Conservation (phyloP, 35 echinoderm and acorn worm genomes). For the Apostichopus californicus region DNA sequence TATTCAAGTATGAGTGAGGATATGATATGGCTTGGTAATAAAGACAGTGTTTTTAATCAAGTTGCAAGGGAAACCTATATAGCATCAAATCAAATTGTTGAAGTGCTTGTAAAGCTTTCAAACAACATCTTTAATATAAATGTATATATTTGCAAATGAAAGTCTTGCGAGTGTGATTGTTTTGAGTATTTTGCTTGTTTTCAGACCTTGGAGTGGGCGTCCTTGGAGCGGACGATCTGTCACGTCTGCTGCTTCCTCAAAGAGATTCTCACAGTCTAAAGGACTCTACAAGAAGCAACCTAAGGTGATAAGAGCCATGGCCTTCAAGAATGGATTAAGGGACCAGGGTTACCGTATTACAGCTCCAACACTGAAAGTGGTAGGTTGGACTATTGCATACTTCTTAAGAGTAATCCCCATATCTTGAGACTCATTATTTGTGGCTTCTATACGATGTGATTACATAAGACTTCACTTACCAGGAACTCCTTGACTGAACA, state of each 20-base stretch:
- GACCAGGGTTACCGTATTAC: slow-evolving; percentile 72
- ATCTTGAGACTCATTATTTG: no score
- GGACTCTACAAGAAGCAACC: slow-evolving; percentile 79
- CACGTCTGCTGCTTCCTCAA: slow-evolving; percentile 59
- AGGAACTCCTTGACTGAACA: no score
- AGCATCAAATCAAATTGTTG: background rate
- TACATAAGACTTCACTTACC: no score
- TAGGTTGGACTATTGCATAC: slow-evolving; percentile 34
- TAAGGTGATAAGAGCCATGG: slow-evolving; percentile 75
- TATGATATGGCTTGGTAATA: no score
- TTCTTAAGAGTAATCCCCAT: no score
- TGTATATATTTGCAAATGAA: background rate
- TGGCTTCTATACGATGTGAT: no score
- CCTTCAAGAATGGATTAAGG: slow-evolving; percentile 78
- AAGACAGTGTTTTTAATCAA: no score
- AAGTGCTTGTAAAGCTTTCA: background rate
- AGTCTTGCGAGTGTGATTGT: background rate
- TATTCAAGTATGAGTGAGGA: no score
- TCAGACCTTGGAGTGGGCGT: slow-evolving; percentile 47
- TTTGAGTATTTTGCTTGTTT: background rate
- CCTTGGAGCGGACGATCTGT: slow-evolving; percentile 85
- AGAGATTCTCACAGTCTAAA: slow-evolving; percentile 39
- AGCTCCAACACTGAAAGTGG: slow-evolving; percentile 87
- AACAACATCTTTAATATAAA: background rate
- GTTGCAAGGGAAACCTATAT: background rate